A percentile compares a stretch with the other conserved stretches of the same genome.
These are phyloP conservation scores for Arbacia lixula DNA, from an alignment of 53 echinoderm and acorn worm species.

Conservation along the genomic window DNA sequence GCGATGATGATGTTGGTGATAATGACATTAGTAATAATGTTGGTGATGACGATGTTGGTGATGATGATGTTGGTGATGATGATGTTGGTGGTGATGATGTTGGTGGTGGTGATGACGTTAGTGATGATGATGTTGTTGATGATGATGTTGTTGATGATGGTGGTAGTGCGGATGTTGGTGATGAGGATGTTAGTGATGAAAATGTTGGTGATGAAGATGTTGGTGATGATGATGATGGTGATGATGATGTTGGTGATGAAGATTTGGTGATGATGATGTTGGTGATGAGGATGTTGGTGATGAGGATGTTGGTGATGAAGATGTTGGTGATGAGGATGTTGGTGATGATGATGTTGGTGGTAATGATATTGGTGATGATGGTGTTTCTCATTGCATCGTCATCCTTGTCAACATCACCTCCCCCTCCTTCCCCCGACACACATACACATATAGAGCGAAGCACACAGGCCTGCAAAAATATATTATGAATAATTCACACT, in stretches of 20 bases:
- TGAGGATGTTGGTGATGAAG: neutral
- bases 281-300: neutral
- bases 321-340: no score
- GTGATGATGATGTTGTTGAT: neutral
- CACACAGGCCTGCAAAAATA: no score
- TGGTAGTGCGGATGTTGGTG: no score
- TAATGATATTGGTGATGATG: no score
- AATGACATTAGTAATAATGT: neutral
- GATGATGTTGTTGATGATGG: neutral
- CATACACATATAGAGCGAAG: no score
- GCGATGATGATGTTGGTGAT: neutral
- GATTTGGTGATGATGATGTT: neutral
- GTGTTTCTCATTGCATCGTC: no score
- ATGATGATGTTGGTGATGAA: neutral
- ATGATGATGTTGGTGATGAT: neutral
- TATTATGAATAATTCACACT: no score
- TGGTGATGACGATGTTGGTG: neutral
- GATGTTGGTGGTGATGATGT: neutral
- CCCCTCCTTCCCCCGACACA: no score
- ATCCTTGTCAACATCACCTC: no score
- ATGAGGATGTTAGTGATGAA: no score
- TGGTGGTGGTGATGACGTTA: neutral
- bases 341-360: no score
- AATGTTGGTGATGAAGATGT: neutral
- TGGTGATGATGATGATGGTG: slow-evolving; percentile 2